Evolutionary conservation across 2,888 invertebrate species (phyloP), one percentile per base, ranked within the genome.

Genomic region (Apotomis betuletana): DNA sequence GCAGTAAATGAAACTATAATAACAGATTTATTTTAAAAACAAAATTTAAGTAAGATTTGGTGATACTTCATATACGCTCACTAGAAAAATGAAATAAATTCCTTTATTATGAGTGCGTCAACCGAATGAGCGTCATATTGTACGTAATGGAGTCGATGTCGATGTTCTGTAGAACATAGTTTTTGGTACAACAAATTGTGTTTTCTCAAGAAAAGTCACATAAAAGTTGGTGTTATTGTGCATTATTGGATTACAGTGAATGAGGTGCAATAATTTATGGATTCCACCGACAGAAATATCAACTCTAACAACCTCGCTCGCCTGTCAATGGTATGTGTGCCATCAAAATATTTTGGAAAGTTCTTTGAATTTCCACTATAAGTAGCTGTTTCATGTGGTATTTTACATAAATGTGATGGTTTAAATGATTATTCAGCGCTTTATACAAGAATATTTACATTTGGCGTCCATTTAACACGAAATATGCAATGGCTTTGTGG

Each of bases 121-220:
- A 80, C 90, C 94, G 94, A 94, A 83, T 90, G 89, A 94, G 94
- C 95, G 94, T 94, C 94, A 94, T 93, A 91, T 94, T 92, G 94
- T 94, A 94, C 94, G 94, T 94, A 94, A 95, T 95, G 95, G 95
- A 94, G 94, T 93, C 94, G 91, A 94, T 86, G 94, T 93, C 94
- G 91, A 94, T 86, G 86, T 89, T 88, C 85, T 84, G 79, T 85
- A 85, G 83, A 79, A 86, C 80, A 70, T 79, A 87, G 81, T 87
- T 85, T 79, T 86, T 84, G 85, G 84, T 86, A 79, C 83, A 82
- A 79, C 81, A 83, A 84, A 87, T 86, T 81, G 78, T 80, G 78
- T 81, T 85, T 87, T 83, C 77, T 74, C 73, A 76, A 75, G 79
- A 86, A 87, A 86, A 87, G 86, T 87, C 87, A 89, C 85, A 80